These are phyloP conservation scores for Beaufortia kweichowensis DNA, from an alignment of 2,113 vertebrate species.

Conservation along the genomic window DNA sequence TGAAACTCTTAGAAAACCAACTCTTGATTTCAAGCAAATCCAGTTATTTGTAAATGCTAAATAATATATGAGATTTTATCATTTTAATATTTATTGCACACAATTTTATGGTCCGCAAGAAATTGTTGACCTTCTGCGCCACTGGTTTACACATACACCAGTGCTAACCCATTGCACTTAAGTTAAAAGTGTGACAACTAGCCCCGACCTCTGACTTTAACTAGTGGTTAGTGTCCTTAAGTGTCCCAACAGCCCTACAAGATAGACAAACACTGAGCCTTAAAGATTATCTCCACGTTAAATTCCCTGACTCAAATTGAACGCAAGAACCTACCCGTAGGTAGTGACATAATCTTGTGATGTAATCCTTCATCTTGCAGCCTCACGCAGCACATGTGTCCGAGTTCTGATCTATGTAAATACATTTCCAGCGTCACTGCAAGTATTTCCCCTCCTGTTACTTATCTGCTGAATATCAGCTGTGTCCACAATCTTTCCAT, in stretches of 20 bases:
- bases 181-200: too few species aligned
- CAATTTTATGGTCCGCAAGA: too few species aligned
- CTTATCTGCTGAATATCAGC: slow-evolving; percentile 44
- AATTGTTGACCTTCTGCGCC: too few species aligned
- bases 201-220: not conserved
- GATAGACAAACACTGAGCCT: slow-evolving; percentile 40
- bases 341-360: slow-evolving; percentile 13
- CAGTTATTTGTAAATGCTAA: too few species aligned
- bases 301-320: slow-evolving; percentile 53
- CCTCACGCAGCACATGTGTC: slow-evolving; percentile 21
- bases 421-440: slow-evolving; percentile 24
- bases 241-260: slow-evolving; percentile 31
- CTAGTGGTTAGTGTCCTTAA: not conserved
- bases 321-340: slow-evolving; percentile 36
- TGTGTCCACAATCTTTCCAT: slow-evolving; percentile 43
- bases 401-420: slow-evolving; percentile 41
- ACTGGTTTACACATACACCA: too few species aligned
- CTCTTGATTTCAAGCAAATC: too few species aligned
- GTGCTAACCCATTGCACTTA: too few species aligned
- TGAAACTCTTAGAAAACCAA: too few species aligned
- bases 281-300: slow-evolving; percentile 43
- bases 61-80: too few species aligned
- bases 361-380: slow-evolving; percentile 44
- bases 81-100: too few species aligned
- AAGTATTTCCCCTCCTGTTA: slow-evolving; percentile 33